These are phyloP conservation scores for Caranx ignobilis DNA, from an alignment of 2,113 vertebrate genomes.

Conservation along the genomic window DNA sequence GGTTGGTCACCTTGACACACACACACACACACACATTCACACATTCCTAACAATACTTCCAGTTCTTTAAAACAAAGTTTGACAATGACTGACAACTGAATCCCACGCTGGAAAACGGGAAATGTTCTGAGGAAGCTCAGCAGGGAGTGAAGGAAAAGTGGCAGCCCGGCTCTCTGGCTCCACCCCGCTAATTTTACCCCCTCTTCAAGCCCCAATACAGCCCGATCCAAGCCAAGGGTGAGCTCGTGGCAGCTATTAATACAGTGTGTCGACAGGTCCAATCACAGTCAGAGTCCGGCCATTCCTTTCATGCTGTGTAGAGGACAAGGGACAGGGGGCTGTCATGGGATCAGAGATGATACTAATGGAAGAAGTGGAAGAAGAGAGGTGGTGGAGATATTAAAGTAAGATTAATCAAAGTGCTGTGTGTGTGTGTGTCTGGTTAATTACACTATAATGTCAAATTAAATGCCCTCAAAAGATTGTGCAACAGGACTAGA, in stretches of 20 bases:
- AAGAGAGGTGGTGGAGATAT: conserved; percentile 20
- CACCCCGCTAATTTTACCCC: conserved; percentile 11
- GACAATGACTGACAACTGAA: conserved; percentile 52
- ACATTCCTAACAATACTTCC: conserved; percentile 20
- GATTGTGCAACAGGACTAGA: conserved; percentile 2
- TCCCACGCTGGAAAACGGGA: conserved; percentile 35
- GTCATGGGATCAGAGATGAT: conserved; percentile 40
- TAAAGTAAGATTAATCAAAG: conserved; percentile 25
- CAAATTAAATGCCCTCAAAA: conserved; percentile 15
- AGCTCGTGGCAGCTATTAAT: conserved; percentile 73
- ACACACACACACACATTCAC: conserved; percentile 18
- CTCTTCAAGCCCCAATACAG: conserved; percentile 22
- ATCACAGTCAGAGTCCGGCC: conserved; percentile 57
- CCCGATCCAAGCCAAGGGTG: conserved; percentile 48
- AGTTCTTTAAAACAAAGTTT: background rate
- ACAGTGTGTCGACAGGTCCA: conserved; percentile 70
- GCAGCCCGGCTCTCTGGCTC: conserved; percentile 16
- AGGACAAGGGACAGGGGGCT: conserved; percentile 28
- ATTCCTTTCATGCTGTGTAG: conserved; percentile 57
- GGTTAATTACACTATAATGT: conserved; percentile 18
- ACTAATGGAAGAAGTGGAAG: background rate
- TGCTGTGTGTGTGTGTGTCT: background rate
- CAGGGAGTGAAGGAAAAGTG: conserved; percentile 14
- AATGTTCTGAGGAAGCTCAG: conserved; percentile 29
- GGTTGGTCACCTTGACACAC: background rate